phyloP scores from a whole-genome alignment of 2,888 invertebrate species.

The Dioctria rufipes region DNA sequence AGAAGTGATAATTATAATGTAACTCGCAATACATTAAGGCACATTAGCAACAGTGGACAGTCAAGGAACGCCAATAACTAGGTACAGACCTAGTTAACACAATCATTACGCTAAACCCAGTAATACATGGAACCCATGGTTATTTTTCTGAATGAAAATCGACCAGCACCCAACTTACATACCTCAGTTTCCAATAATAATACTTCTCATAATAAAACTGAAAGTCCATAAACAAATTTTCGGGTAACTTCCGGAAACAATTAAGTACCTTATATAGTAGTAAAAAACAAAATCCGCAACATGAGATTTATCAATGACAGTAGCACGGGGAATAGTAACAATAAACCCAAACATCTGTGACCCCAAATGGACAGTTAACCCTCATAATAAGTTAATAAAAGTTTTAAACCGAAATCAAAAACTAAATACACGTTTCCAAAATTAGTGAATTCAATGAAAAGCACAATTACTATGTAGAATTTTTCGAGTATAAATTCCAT shows the following conservation, averaged over 20 bases:
- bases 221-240: too few species aligned
- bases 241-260: too few species aligned
- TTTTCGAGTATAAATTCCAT: slow-evolving; percentile 10
- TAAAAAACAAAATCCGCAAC: slow-evolving; percentile 42
- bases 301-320: slow-evolving; percentile 48
- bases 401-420: slow-evolving; percentile 7
- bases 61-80: slow-evolving; percentile 22
- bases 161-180: background rate
- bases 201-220: too few species aligned
- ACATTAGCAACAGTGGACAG: background rate
- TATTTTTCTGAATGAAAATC: slow-evolving; percentile 2
- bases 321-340: background rate
- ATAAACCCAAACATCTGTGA: slow-evolving; percentile 2
- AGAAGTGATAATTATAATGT: background rate
- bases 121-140: slow-evolving; percentile 44
- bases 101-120: background rate
- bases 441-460: background rate
- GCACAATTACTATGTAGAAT: background rate
- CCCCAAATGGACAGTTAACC: slow-evolving; percentile 19
- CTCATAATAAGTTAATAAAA: too few species aligned
- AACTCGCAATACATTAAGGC: background rate
- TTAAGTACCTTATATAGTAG: too few species aligned
- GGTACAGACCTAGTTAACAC: background rate
- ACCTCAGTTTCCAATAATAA: background rate
- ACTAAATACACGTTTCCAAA: background rate